Percentiles rank a stretch among this genome's conserved stretches.
Evolutionary conservation across 2,888 invertebrate genomes (phyloP).

Genomic region (Cybosia mesomella): DNA sequence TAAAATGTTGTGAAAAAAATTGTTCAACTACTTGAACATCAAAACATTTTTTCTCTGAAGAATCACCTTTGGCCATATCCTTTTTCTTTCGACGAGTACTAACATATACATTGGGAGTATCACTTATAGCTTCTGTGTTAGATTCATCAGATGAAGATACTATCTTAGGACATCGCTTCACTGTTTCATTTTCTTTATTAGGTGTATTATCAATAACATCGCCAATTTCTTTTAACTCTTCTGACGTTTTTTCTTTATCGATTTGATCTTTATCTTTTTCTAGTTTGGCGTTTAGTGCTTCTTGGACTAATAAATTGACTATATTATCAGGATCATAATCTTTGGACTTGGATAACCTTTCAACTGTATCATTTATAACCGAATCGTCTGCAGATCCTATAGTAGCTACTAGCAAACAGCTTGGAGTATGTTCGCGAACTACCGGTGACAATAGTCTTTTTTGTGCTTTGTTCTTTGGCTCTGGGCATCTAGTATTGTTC

Average conservation of each 20-base stretch:
- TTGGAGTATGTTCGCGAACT: slow-evolving; percentile 53
- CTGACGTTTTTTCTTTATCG: slow-evolving; percentile 54
- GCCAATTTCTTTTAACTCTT: slow-evolving; percentile 41
- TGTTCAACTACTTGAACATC: slow-evolving; percentile 63
- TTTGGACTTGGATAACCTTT: slow-evolving; percentile 61
- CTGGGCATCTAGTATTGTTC: slow-evolving; percentile 26
- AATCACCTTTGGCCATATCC: slow-evolving; percentile 26
- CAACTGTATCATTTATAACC: slow-evolving; percentile 66
- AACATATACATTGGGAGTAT: slow-evolving; percentile 60
- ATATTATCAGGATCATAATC: slow-evolving; percentile 61
- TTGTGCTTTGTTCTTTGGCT: slow-evolving; percentile 9
- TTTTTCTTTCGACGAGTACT: slow-evolving; percentile 50
- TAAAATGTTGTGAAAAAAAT: slow-evolving; percentile 68
- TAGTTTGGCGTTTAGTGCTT: slow-evolving; percentile 59
- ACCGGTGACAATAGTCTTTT: slow-evolving; percentile 50
- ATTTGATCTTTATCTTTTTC: slow-evolving; percentile 33
- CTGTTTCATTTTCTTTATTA: slow-evolving; percentile 27
- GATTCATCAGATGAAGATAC: slow-evolving; percentile 68
- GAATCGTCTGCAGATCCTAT: slow-evolving; percentile 65
- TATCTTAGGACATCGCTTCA: slow-evolving; percentile 35
- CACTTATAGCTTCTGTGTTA: slow-evolving; percentile 64
- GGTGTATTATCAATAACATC: slow-evolving; percentile 62
- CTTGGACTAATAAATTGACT: slow-evolving; percentile 66
- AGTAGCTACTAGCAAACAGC: slow-evolving; percentile 65
- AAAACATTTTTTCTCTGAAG: slow-evolving; percentile 34